Percentiles rank a stretch among this genome's conserved stretches.
phyloP scores from a whole-genome alignment of 2,797 vertebrate genomes.

The Glyptemys insculpta region DNA sequence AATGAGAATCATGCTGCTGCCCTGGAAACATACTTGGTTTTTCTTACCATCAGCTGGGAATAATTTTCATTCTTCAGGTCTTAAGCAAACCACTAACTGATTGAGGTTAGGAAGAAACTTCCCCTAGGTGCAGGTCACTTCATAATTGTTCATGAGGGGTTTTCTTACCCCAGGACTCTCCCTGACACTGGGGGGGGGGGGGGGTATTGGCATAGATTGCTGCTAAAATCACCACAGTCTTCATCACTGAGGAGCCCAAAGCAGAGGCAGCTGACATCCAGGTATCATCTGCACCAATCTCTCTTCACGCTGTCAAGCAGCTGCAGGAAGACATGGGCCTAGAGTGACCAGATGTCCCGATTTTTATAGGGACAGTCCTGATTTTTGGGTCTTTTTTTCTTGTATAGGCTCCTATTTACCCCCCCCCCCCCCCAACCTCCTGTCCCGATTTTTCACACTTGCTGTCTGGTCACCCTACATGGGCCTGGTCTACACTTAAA shows the following conservation, averaged over 20 bases:
- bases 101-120: not conserved
- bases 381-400: no score
- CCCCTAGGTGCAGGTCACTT: not conserved
- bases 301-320: fast-evolving
- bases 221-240: not conserved
- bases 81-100: not conserved
- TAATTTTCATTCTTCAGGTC: not conserved
- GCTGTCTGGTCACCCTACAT: not conserved
- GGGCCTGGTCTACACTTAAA: not conserved
- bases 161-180: not conserved
- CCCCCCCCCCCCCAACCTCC: no score
- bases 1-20: not conserved
- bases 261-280: not conserved
- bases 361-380: no score
- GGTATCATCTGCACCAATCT: not conserved
- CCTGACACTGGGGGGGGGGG: not conserved
- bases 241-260: not conserved
- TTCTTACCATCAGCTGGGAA: not conserved
- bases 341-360: no score
- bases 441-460: no score
- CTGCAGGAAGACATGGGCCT: not conserved
- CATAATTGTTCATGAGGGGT: not conserved
- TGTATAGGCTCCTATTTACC: no score
- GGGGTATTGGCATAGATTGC: not conserved
- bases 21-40: not conserved